These are phyloP conservation scores for Spermophilus dauricus DNA, from an alignment of 2,113 vertebrate genomes.

Conservation along the genomic window DNA sequence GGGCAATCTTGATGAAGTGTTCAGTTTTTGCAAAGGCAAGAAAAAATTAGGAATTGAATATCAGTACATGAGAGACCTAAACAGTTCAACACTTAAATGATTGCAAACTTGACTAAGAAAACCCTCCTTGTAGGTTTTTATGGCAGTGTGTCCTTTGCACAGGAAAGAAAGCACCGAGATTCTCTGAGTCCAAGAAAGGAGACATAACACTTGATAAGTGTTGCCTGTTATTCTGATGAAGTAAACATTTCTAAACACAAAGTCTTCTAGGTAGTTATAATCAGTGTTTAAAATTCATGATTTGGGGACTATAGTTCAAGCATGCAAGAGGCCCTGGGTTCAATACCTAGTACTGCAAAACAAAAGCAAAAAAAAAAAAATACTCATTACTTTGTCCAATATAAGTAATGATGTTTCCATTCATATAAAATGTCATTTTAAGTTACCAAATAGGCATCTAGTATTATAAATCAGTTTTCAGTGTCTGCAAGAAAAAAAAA, in stretches of 20 bases:
- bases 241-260: constrained; percentile 7
- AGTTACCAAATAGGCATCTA: neutral
- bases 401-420: neutral
- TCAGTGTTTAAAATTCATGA: neutral
- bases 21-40: constrained; percentile 80
- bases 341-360: too few relatives aligned
- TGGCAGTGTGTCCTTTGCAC: constrained; percentile 69
- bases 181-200: neutral
- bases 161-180: constrained; percentile 74
- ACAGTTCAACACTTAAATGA: constrained; percentile 83
- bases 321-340: too few relatives aligned
- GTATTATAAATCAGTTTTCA: neutral
- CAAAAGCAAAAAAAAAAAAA: neutral
- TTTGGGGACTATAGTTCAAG: neutral
- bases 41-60: constrained; percentile 84
- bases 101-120: constrained; percentile 85
- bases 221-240: neutral
- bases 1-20: constrained; percentile 67
- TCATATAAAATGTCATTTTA: neutral
- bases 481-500: neutral
- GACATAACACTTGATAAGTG: neutral
- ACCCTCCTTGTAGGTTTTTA: constrained; percentile 80
- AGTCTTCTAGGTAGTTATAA: neutral
- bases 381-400: neutral
- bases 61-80: constrained; percentile 83